Conservation (phyloP, 2,797 vertebrate species). For the Mycteria americana region DNA sequence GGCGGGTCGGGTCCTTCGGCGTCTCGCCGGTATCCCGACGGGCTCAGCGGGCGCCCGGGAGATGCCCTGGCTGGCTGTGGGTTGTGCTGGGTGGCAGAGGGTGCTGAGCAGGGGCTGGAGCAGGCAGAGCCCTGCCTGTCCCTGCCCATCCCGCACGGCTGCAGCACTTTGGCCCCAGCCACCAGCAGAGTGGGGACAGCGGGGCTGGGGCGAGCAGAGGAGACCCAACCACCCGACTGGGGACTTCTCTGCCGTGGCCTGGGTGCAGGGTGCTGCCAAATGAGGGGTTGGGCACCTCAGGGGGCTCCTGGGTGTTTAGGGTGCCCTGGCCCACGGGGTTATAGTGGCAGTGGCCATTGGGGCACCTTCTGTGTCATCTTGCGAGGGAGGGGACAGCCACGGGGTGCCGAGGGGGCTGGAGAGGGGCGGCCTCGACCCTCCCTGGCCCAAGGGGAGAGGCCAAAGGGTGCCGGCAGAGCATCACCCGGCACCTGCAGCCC, state of each 20-base stretch:
- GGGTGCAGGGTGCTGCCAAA: neutral
- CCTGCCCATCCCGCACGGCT: neutral
- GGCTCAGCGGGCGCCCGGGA: neutral
- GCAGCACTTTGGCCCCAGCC: neutral
- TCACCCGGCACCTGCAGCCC: neutral
- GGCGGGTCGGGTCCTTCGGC: rapidly evolving
- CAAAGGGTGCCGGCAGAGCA: no score
- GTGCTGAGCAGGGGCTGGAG: neutral
- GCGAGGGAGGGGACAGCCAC: neutral
- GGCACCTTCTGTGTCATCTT: neutral
- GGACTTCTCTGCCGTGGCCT: neutral
- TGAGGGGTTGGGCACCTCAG: rapidly evolving
- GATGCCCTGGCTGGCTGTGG: neutral
- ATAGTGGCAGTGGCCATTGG: neutral
- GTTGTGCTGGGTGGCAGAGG: neutral
- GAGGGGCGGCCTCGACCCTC: neutral
- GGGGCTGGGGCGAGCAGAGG: rapidly evolving
- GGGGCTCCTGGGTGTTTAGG: neutral
- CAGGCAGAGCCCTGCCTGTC: neutral
- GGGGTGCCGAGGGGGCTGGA: rapidly evolving
- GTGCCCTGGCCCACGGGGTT: rapidly evolving
- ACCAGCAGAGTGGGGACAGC: neutral
- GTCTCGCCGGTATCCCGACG: rapidly evolving
- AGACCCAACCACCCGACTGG: rapidly evolving
- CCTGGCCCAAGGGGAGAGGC: neutral